Percentiles rank a stretch among this genome's conserved stretches.
phyloP scores from a whole-genome alignment of 1,140 invertebrate species.

The Drosophila hydei region DNA sequence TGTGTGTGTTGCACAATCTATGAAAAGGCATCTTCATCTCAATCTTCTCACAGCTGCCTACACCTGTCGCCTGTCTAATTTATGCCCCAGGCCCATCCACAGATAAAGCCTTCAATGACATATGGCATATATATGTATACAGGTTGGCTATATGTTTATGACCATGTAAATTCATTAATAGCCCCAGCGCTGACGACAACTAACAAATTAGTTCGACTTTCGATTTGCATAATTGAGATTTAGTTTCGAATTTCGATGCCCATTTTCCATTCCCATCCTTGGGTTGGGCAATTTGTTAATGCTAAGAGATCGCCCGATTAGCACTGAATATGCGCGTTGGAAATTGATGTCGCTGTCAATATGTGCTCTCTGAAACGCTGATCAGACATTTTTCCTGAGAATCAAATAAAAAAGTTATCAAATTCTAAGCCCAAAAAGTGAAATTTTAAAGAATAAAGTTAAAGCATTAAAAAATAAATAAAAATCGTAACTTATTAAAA shows the following conservation, averaged over 20 bases:
- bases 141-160: constrained; percentile 39
- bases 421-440: too few species aligned
- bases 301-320: constrained; percentile 21
- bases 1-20: constrained; percentile 20
- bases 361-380: background rate
- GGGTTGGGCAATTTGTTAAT: constrained; percentile 19
- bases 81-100: constrained; percentile 43
- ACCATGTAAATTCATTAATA: constrained; percentile 67
- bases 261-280: background rate
- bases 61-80: constrained; percentile 71
- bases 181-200: constrained; percentile 55
- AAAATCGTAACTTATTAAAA: too few species aligned
- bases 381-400: too few species aligned
- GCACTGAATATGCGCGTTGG: background rate
- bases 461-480: too few species aligned
- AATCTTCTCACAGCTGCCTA: constrained; percentile 70
- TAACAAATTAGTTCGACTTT: constrained; percentile 74
- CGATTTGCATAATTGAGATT: constrained; percentile 74
- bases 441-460: too few species aligned
- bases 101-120: constrained; percentile 68
- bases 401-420: too few species aligned
- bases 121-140: constrained; percentile 43
- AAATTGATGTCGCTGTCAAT: background rate
- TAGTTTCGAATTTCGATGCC: constrained; percentile 28
- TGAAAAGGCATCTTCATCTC: constrained; percentile 22